Base-by-base conservation (phyloP, 1,140 invertebrate species). In the Lasioglossum albipes region DNA sequence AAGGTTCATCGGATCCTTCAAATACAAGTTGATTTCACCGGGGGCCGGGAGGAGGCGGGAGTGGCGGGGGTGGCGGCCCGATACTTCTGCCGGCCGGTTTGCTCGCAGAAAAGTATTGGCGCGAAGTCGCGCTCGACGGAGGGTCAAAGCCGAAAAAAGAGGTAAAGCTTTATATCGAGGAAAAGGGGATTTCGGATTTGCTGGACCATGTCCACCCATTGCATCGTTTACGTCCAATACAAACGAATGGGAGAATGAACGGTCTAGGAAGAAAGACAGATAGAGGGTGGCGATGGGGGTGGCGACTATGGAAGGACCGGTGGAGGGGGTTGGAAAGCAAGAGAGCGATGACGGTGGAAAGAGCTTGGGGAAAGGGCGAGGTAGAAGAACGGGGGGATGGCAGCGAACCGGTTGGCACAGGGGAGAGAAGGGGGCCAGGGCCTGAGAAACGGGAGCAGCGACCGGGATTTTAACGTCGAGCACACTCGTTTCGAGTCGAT, bases 391-490 rank as follows among this genome's bases (percentile, higher is more conserved):
- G 45, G 52, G 62, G 71, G 16, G 71, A 16, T 13, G 13, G 52
- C 2, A 49, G 10, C 10, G 10, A 13, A 16, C 5, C 16, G 52
- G 42, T 13, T 49, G 5, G 31, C 42, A 52, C 2, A 69, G 70
- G 52, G 66, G 45, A 67, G 31, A 49, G 49, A 61, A 45, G 49
- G 78, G 71, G 45, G 12, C 13, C 65, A 73, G 79, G 80, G 80
- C 75, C 83, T 88, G 87, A 87, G 88, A 84, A 86, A 89, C 86
- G 86, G 81, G 88, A 87, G 86, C 86, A 86, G 72, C 88, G 86
- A 88, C 88, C 86, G 87, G 88, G 88, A 89, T 89, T 89, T 89
- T 89, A 89, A 89, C 88, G 87, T 89, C 88, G 88, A 89, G 88
- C 87, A 89, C 88, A 89, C 88, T 89, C 87, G 87, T 89, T 89